Conservation (phyloP, 30 jellyfish, hydroid and myxozoan species). For the Aurelia coerulea region DNA sequence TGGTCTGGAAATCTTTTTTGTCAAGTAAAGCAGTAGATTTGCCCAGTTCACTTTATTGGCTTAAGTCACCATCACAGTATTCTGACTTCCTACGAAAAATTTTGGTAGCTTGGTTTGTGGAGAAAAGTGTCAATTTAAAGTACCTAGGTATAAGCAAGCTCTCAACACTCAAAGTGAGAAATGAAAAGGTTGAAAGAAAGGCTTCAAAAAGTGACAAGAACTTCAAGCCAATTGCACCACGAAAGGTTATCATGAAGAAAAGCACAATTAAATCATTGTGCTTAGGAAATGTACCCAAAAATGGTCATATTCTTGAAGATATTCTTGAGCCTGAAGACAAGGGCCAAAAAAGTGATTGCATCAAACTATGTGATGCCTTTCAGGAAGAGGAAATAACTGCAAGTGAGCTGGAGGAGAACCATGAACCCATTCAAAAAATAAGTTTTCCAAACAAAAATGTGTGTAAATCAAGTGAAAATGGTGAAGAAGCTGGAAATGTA, state of each 20-base stretch:
- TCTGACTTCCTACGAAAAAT: not conserved
- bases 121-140: not conserved
- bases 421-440: too few relatives aligned
- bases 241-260: not conserved
- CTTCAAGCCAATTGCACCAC: constrained; percentile 4
- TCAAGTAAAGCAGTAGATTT: constrained; percentile 5
- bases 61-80: constrained; percentile 2
- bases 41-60: constrained; percentile 1
- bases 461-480: not conserved
- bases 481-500: not conserved
- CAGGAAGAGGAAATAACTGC: too few relatives aligned
- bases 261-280: constrained; percentile 9
- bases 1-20: constrained; percentile 10
- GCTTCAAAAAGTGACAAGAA: not conserved
- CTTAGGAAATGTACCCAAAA: not conserved
- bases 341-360: too few relatives aligned
- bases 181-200: not conserved
- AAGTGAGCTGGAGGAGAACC: too few relatives aligned
- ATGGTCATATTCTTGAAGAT: not conserved
- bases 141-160: constrained; percentile 8
- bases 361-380: too few relatives aligned
- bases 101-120: constrained; percentile 15
- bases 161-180: not conserved
- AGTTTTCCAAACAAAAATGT: too few relatives aligned
- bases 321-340: not conserved